Base-by-base conservation (phyloP, 2,797 vertebrate species). In the Cygnus olor region DNA sequence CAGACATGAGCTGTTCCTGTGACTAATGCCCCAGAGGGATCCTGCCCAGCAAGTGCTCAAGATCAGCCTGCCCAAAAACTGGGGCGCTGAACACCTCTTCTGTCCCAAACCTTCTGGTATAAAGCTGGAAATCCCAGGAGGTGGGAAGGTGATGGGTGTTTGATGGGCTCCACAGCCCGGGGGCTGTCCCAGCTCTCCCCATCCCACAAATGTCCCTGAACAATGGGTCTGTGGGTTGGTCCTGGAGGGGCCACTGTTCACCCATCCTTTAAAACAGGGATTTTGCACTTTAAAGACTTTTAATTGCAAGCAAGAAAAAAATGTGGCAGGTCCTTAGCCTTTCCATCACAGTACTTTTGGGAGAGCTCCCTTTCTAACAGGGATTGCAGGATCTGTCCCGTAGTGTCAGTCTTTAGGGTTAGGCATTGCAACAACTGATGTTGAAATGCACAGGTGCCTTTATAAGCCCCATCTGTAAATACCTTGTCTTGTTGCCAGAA, bases 1-100 rank as follows among this genome's bases (percentile, higher is more conserved):
- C 79, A 85, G 65, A 85, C 92, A 89, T 83, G 89, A 95, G 79
- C 76, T 30, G 42, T 93, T 78, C 61, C 79, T 94, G 84, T 92
- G 76, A 94, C 72, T 87, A 93, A 94, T 10, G 2, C 21, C 81
- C 72, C 38, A 54, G 49, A 92, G 81, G 71, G 45, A 80, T 89
- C 69, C 44, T 76, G 57, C 87, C 57, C 65, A 49, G 71, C 24
- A 64, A 8, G 38, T 56, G 63, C 58, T 72, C 49, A 8, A 27
- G 47, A 63, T 49, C 71, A 80, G 53, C 25, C 60, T 57, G n/a
- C 44, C 60, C 34, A 16, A 36, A 58, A 38, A 83, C 61, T 0
- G 0, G 21, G 36, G 21, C 25, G 28, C n/a, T 14, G 9, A 57
- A 47, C 18, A 9, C 3, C 16, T 17, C 32, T 73, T 73, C 34